These are phyloP conservation scores for Pelvicachromis taeniatus DNA, from an alignment of 2,113 vertebrate species.

Conservation along the genomic window DNA sequence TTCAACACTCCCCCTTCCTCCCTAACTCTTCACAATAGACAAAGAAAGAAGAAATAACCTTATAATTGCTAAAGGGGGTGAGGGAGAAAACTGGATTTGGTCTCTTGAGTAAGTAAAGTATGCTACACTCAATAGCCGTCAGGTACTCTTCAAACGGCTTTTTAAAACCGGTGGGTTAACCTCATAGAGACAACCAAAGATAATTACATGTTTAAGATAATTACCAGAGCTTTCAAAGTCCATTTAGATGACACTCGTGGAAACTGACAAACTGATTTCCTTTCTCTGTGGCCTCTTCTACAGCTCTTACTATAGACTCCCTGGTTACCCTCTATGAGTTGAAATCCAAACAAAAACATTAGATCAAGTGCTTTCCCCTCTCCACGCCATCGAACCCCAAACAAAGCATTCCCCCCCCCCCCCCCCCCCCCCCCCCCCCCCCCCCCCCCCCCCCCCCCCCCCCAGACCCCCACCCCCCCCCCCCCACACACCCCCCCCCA, in stretches of 20 bases:
- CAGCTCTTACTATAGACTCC: constrained; percentile 5
- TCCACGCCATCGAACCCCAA: constrained; percentile 27
- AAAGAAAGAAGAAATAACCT: constrained; percentile 69
- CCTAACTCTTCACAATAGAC: constrained; percentile 67
- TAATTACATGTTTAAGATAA: constrained; percentile 73
- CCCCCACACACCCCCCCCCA: too few species aligned
- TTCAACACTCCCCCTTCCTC: constrained; percentile 39
- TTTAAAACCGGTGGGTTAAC: constrained; percentile 58
- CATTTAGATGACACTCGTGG: constrained; percentile 46
- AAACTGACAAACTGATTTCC: constrained; percentile 52
- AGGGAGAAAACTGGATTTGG: constrained; percentile 63
- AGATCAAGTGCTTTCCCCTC: constrained; percentile 42
- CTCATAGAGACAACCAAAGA: constrained; percentile 53
- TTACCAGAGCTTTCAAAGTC: constrained; percentile 62
- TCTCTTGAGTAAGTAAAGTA: constrained; percentile 68
- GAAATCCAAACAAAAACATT: constrained; percentile 61
- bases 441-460: too few species aligned
- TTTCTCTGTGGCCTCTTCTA: constrained; percentile 27
- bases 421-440: too few species aligned
- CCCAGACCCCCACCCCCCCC: too few species aligned
- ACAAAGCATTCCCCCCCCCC: too few species aligned
- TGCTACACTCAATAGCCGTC: constrained; percentile 63
- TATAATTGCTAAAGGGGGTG: constrained; percentile 64
- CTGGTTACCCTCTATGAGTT: constrained; percentile 52
- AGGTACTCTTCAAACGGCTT: constrained; percentile 63